These are phyloP conservation scores for Chlamydotis undulata DNA, from an alignment of 2,113 vertebrate species.

Conservation along the genomic window DNA sequence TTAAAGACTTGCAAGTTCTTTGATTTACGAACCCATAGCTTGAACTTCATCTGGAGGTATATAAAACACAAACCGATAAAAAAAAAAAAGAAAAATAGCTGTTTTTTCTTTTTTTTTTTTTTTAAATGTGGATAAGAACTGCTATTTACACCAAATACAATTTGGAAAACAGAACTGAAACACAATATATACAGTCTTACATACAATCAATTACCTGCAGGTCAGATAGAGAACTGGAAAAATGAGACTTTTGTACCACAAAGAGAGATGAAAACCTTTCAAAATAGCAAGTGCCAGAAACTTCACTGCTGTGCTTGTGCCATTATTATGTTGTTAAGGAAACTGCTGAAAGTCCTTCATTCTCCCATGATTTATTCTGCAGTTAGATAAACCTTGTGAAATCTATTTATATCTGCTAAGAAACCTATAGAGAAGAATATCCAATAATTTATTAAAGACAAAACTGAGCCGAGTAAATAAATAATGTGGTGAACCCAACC, in stretches of 20 bases:
- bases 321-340: neutral
- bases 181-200: neutral
- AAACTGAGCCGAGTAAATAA: neutral
- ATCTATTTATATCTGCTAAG: neutral
- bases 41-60: neutral
- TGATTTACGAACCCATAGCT: neutral
- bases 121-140: neutral
- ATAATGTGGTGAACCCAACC: neutral
- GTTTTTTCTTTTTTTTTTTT: neutral
- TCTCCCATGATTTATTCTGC: neutral
- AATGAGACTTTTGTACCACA: neutral
- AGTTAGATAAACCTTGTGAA: neutral
- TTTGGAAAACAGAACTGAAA: neutral
- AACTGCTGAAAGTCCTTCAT: neutral
- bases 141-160: neutral
- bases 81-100: neutral
- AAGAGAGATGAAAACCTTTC: neutral
- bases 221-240: neutral
- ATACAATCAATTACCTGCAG: neutral
- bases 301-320: neutral
- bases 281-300: neutral
- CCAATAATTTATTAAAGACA: neutral
- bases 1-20: neutral
- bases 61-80: neutral
- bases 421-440: neutral